Percentiles rank a stretch among this genome's conserved stretches.
Evolutionary conservation across 2,888 invertebrate genomes (phyloP).

Genomic region (Tenthredo livida): DNA sequence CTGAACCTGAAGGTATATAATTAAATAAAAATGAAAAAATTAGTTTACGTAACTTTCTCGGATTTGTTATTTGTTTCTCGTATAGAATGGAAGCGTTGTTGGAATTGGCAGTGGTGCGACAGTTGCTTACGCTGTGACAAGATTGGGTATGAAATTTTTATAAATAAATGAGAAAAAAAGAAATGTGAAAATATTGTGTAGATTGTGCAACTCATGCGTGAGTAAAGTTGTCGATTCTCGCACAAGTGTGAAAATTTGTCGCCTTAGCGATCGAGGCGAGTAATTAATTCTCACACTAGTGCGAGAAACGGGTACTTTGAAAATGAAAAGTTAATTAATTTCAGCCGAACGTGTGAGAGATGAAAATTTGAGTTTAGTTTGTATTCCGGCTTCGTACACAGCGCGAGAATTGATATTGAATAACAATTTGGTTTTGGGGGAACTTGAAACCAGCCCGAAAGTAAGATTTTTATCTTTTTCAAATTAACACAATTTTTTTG

Average conservation of each 20-base stretch:
- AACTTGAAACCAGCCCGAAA: slow-evolving; percentile 89
- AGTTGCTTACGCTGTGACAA: slow-evolving; percentile 94
- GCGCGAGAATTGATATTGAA: slow-evolving; percentile 93
- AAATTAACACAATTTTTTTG: too few species aligned
- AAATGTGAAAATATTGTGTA: not conserved
- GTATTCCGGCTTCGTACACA: slow-evolving; percentile 97
- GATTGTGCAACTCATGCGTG: too few species aligned
- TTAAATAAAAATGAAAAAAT: slow-evolving; percentile 75
- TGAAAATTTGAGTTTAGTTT: slow-evolving; percentile 89
- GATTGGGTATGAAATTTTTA: slow-evolving; percentile 81
- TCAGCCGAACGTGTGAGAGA: slow-evolving; percentile 85
- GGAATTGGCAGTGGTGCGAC: slow-evolving; percentile 98
- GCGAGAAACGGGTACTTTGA: too few species aligned
- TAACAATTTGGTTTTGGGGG: slow-evolving; percentile 88
- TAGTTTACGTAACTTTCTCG: not conserved
- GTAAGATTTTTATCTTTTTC: slow-evolving; percentile 71
- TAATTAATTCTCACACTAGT: too few species aligned
- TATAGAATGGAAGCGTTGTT: slow-evolving; percentile 86
- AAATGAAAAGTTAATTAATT: too few species aligned
- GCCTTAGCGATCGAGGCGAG: too few species aligned
- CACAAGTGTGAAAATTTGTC: too few species aligned
- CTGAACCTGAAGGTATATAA: slow-evolving; percentile 27
- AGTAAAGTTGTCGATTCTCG: too few species aligned
- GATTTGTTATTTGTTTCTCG: too few species aligned
- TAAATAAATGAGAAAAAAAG: not conserved